Conservation (phyloP, 2,888 invertebrate genomes). For the Lucinisca nassula region DNA sequence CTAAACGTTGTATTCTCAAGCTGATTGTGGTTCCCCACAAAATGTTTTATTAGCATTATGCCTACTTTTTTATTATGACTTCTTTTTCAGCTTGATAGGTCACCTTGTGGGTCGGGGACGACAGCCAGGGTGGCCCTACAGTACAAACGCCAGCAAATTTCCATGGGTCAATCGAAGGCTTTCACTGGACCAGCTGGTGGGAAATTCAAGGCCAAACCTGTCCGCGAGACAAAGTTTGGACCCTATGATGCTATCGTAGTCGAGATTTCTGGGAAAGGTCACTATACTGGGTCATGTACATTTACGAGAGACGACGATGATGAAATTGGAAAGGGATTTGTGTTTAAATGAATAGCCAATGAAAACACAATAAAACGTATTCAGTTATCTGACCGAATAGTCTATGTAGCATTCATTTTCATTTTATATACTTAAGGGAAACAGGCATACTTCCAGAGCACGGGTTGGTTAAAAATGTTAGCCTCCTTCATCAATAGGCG, state of each 20-base stretch:
- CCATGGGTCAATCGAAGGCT: conserved; percentile 77
- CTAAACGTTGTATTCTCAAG: too few relatives aligned
- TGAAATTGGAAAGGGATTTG: conserved; percentile 84
- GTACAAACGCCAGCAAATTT: conserved; percentile 76
- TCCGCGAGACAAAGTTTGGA: conserved; percentile 70
- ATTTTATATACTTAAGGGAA: too few relatives aligned
- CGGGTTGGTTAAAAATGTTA: too few relatives aligned
- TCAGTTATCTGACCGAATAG: too few relatives aligned
- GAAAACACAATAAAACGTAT: too few relatives aligned
- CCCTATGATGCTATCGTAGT: conserved; percentile 84
- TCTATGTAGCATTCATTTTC: too few relatives aligned
- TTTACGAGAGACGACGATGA: conserved; percentile 86
- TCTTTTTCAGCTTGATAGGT: conserved; percentile 86
- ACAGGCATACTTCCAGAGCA: too few relatives aligned
- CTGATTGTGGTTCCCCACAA: too few relatives aligned
- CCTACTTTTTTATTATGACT: too few relatives aligned
- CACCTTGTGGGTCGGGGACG: conserved; percentile 87
- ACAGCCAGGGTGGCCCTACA: conserved; percentile 87
- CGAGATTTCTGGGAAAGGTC: conserved; percentile 86
- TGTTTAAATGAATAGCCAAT: conserved; percentile 72
- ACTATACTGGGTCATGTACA: conserved; percentile 78
- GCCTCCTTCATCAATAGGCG: too few relatives aligned
- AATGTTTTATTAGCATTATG: too few relatives aligned
- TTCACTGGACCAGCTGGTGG: conserved; percentile 82
- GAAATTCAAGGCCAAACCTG: conserved; percentile 72